Evolutionary conservation across 2,113 vertebrate genomes (phyloP).

Genomic region (Rhinolophus sinicus): DNA sequence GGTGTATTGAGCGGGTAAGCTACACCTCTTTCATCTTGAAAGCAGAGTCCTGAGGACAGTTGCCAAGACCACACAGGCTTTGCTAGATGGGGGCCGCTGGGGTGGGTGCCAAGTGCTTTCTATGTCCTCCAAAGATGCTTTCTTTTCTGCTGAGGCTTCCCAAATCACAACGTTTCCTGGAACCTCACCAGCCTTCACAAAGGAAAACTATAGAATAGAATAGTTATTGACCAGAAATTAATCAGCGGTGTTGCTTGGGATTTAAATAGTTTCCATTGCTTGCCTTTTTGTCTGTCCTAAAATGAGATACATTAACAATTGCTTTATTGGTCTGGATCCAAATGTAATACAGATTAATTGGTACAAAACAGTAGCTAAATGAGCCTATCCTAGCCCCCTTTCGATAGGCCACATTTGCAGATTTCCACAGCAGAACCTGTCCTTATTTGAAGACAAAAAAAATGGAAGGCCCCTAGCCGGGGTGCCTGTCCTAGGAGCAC

Average conservation of each 20-base stretch:
- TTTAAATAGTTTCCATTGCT: conserved; percentile 58
- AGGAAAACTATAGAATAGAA: conserved; percentile 27
- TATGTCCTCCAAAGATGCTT: conserved; percentile 13
- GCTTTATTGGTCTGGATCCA: conserved; percentile 63
- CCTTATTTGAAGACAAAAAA: not conserved
- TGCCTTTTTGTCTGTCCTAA: conserved; percentile 61
- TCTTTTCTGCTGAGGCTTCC: conserved; percentile 56
- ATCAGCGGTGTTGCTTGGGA: conserved; percentile 65
- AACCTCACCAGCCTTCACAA: conserved; percentile 57
- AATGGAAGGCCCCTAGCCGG: not conserved
- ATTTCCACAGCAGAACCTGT: not conserved
- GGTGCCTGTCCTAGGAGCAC: not conserved
- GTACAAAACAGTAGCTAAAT: conserved; percentile 28
- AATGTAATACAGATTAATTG: conserved; percentile 56
- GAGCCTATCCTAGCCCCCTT: not conserved
- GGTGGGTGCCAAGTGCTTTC: not conserved
- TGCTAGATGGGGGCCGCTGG: conserved; percentile 49
- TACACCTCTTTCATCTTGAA: conserved; percentile 89
- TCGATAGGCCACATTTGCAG: not conserved
- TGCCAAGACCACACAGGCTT: conserved; percentile 88
- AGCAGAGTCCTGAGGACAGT: conserved; percentile 86
- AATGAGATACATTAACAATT: conserved; percentile 71
- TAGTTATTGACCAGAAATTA: conserved; percentile 69
- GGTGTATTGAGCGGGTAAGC: conserved; percentile 99
- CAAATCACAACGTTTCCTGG: conserved; percentile 41